Evolutionary conservation across 2,113 vertebrate species (phyloP).

Genomic region (Heterocephalus glaber): DNA sequence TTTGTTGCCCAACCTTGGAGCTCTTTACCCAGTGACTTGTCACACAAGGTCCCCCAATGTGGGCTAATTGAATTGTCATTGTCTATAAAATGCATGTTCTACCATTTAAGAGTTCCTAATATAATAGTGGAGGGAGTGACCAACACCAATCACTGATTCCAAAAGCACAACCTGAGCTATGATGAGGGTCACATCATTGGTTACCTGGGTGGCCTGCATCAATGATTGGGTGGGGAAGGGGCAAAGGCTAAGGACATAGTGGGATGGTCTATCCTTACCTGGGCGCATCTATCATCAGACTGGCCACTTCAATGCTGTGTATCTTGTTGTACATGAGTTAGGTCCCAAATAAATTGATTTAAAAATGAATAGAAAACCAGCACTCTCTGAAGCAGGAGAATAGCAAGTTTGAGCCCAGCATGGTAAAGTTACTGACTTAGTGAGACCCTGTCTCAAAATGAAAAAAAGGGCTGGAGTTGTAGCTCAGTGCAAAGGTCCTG

Average conservation of each 20-base stretch:
- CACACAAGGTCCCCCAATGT: neutral
- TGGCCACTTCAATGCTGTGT: neutral
- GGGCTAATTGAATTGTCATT: neutral
- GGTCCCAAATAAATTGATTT: neutral
- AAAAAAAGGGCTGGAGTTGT: neutral
- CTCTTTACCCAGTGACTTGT: neutral
- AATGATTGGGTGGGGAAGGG: neutral
- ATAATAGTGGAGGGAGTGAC: neutral
- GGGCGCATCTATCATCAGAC: neutral
- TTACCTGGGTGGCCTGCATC: neutral
- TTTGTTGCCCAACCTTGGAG: neutral
- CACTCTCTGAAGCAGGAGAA: neutral
- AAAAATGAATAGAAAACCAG: neutral
- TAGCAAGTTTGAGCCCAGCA: neutral
- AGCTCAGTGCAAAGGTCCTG: neutral
- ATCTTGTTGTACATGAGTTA: neutral
- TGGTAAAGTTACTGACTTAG: neutral
- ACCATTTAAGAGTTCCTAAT: neutral
- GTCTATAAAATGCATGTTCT: neutral
- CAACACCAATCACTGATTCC: neutral
- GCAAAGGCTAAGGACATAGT: neutral
- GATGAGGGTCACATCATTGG: neutral
- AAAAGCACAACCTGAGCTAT: neutral
- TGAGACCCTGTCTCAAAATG: neutral
- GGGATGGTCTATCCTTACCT: fast-evolving